These are phyloP conservation scores for Actinopyga echinites DNA, from an alignment of 53 echinoderm and acorn worm species.

Conservation along the genomic window DNA sequence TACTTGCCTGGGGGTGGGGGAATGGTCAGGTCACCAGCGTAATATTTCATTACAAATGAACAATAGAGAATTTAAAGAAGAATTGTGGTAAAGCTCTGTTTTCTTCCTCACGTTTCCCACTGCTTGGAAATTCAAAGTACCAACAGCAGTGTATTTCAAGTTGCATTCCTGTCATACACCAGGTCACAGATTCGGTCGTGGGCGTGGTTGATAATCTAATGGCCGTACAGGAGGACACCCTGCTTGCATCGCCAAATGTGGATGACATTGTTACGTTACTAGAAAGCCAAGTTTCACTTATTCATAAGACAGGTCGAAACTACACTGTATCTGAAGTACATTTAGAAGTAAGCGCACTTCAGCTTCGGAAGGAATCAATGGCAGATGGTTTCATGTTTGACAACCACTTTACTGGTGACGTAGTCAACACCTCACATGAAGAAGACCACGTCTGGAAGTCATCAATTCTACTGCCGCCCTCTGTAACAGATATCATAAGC, in stretches of 20 bases:
- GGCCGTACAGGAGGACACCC: not conserved
- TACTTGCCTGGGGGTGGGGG: no score
- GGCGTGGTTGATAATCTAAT: slow-evolving; percentile 20
- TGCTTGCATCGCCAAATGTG: not conserved
- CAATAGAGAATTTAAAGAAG: no score
- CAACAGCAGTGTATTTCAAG: no score
- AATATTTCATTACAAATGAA: no score
- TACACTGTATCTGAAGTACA: not conserved
- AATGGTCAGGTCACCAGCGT: no score
- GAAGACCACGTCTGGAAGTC: not conserved
- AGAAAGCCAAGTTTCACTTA: not conserved
- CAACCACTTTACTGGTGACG: not conserved
- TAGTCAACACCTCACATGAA: not conserved
- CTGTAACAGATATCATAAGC: not conserved
- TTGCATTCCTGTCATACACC: not conserved
- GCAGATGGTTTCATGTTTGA: not conserved
- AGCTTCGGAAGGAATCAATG: not conserved
- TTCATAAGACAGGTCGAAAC: not conserved
- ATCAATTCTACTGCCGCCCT: slow-evolving; percentile 14
- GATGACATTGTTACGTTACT: not conserved
- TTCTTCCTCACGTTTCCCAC: no score
- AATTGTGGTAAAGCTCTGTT: no score
- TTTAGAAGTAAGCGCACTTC: not conserved
- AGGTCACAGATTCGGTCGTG: slow-evolving; percentile 27
- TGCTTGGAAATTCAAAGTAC: no score